Evolutionary conservation across 1,140 invertebrate genomes (phyloP), one percentile per base, ranked within the genome.

Genomic region (Drosophila sp.): DNA sequence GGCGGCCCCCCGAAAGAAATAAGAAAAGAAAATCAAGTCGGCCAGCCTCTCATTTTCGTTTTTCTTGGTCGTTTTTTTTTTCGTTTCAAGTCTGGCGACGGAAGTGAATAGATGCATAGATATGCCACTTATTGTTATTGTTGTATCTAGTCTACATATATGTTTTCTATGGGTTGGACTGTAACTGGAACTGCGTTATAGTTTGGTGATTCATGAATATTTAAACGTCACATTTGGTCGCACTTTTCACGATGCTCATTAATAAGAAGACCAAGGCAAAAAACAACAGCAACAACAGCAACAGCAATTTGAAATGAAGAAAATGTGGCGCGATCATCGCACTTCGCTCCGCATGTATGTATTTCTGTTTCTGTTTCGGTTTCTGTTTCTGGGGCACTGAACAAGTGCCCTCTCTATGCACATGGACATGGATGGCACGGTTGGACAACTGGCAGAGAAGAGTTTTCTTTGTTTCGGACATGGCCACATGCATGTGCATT

Each of bases 141-240:
- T 17, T 27, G 6, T 27, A 17, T 23, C 44, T 47, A 50, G 25
- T 44, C 10, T n/a, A n/a, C 11, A 41, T 41, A 17, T 54, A 17
- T 33, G 29, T 56, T 0, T 44, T 5, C 33, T 54, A 27, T 57
- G 55, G 27, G 1, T 33, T 6, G 25, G 40, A n/a, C 25, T 66
- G 38, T 5, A 57, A 44, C 8, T 55, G 30, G 62, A 33, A 54
- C 32, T 44, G 29, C 38, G 50, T 33, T 41, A 38, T 33, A 33
- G 44, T 33, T 58, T 50, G 32, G 44, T 33, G 30, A 25, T 60
- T 66, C 73, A 76, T 76, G 73, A 32, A 91, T 91, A 91, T 91
- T 91, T 91, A 91, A 91, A 86, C 90, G 90, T 91, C 85, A 91
- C 90, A 91, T 91, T 91, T 90, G 90, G 90, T 90, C 90, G 90